Evolutionary conservation across 2,113 vertebrate species (phyloP).

Genomic region (Dasypus novemcinctus): DNA sequence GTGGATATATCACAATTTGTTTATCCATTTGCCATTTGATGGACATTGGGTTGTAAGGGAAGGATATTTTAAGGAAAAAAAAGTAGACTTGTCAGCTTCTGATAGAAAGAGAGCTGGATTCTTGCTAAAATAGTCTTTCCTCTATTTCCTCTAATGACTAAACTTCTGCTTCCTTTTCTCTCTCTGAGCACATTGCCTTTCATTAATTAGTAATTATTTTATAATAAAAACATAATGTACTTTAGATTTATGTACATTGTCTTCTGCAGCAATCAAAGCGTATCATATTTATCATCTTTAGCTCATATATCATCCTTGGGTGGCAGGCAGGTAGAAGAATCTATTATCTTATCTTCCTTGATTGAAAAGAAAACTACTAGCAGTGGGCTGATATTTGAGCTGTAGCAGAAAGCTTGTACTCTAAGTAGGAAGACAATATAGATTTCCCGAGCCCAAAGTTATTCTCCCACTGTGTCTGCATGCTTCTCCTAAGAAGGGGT

Average conservation of each 20-base stretch:
- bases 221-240: conserved; percentile 31
- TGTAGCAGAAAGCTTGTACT: not conserved
- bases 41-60: no score
- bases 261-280: conserved; percentile 7
- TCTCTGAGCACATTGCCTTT: not conserved
- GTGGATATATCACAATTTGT: no score
- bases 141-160: not conserved
- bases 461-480: not conserved
- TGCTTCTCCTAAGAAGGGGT: not conserved
- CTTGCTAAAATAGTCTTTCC: not conserved
- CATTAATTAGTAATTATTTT: conserved; percentile 31
- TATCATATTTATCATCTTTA: not conserved
- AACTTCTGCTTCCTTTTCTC: not conserved
- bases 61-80: not conserved
- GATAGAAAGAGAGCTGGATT: not conserved
- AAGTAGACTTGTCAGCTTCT: not conserved
- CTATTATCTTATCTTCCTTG: not conserved
- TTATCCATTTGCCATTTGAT: no score
- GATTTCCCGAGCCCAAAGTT: not conserved
- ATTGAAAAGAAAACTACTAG: conserved; percentile 17
- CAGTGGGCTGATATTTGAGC: conserved; percentile 6
- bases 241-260: conserved; percentile 43
- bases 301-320: not conserved
- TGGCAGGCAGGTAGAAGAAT: not conserved
- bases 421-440: not conserved